phyloP scores from a whole-genome alignment of 2,888 invertebrate species.

The Drosophila hamatofila region DNA sequence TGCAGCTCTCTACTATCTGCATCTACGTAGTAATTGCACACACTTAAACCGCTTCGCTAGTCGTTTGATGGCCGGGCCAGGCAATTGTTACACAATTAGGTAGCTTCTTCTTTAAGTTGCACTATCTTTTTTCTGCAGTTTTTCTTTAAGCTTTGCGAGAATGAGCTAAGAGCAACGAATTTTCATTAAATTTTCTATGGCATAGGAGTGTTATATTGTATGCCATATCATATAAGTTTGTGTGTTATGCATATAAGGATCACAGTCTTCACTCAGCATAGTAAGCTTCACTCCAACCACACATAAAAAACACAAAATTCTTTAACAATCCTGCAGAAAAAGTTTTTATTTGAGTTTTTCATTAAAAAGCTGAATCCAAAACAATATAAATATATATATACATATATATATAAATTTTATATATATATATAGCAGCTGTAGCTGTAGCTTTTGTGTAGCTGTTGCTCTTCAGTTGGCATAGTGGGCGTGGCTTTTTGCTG shows the following conservation, averaged over 20 bases:
- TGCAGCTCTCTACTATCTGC: conserved; percentile 63
- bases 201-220: not conserved
- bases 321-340: conserved; percentile 23
- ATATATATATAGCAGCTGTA: conserved; percentile 4
- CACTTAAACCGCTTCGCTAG: conserved; percentile 77
- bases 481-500: conserved; percentile 17
- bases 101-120: conserved; percentile 29
- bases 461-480: conserved; percentile 18
- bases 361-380: conserved; percentile 53
- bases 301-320: conserved; percentile 19
- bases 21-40: conserved; percentile 73
- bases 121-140: not conserved
- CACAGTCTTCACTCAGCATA: not conserved
- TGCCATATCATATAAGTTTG: not conserved
- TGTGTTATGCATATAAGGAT: not conserved
- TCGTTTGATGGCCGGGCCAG: conserved; percentile 63
- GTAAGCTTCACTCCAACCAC: not conserved
- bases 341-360: conserved; percentile 71
- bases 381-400: conserved; percentile 4
- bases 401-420: not conserved
- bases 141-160: not conserved
- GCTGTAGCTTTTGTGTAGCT: not conserved
- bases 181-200: not conserved
- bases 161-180: not conserved
- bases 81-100: conserved; percentile 78